A percentile compares a stretch with the other conserved stretches of the same genome.
These are phyloP conservation scores for Lampropteryx suffumata DNA, from an alignment of 2,888 invertebrate species.

Conservation along the genomic window DNA sequence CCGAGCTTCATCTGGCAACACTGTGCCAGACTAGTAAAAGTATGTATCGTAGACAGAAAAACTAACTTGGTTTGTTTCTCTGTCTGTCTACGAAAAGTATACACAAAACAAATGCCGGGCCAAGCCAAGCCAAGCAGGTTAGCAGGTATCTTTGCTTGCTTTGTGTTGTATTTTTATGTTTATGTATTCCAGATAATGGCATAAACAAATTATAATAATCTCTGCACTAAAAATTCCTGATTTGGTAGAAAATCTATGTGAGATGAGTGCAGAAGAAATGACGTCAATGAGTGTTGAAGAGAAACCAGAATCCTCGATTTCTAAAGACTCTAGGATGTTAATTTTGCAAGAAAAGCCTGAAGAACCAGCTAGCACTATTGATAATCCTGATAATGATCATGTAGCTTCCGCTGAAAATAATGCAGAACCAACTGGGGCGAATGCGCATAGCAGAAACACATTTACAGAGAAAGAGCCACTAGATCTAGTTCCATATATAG, in stretches of 20 bases:
- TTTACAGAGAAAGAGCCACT: conserved; percentile 19
- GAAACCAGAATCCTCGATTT: background rate
- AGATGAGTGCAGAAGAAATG: conserved; percentile 12
- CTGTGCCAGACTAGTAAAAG: too few relatives aligned
- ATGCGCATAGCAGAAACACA: background rate
- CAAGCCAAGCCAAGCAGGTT: too few relatives aligned
- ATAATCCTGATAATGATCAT: background rate
- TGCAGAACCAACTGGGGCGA: background rate
- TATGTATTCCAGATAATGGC: too few relatives aligned
- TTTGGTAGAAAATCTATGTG: conserved; percentile 7
- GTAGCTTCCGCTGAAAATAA: background rate
- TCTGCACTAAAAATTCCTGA: too few relatives aligned
- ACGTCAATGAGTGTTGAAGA: conserved; percentile 9
- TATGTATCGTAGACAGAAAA: too few relatives aligned
- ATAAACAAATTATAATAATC: too few relatives aligned
- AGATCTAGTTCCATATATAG: conserved; percentile 37
- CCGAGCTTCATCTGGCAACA: too few relatives aligned
- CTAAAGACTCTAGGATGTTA: background rate
- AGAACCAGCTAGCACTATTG: background rate
- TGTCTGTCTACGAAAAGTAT: too few relatives aligned
- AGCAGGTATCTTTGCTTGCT: too few relatives aligned
- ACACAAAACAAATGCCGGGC: too few relatives aligned
- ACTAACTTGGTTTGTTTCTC: too few relatives aligned
- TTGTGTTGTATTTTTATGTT: too few relatives aligned
- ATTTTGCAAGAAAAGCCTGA: background rate